Evolutionary conservation across 2,113 vertebrate genomes (phyloP), one percentile per base, ranked within the genome.

Genomic region (Myiozetetes cayanensis): DNA sequence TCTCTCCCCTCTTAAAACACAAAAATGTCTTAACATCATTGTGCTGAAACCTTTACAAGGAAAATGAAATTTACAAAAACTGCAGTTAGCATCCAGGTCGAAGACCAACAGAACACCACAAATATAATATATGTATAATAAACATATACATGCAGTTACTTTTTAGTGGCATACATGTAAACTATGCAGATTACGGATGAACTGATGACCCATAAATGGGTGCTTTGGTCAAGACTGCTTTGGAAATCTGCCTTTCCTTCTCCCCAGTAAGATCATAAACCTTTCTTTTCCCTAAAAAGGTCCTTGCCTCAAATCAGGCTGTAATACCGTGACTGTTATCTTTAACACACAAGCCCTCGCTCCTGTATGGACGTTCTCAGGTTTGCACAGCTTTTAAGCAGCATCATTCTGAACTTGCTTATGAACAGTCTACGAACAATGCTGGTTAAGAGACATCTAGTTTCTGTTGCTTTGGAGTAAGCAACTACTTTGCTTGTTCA

Each of bases 41-140:
- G 58, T 91, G 62, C 63, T 85, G 85, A 89, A 91, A 82, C n/a
- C 41, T 90, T 87, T 49, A n/a, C 70, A 87, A 76, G n/a, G 53
- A 70, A 87, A 95, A 79, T 7, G 68, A 67, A 66, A 74, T 43
- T 61, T 62, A 81, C 5, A 6, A 61, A 78, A 75, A 8, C 10
- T 8, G 27, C 17, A n/a, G 20, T 59, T 50, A 84, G 33, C 46
- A 89, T 74, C 61, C 68, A 81, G 43, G 30, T 33, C 43, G 71
- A 81, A 91, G 33, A 89, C 44, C 68, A 89, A 81, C 6, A 90
- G 25, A 81, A 44, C 35, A 85, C 21, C 47, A 93, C 56, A 84
- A 66, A 63, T 71, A 62, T 18, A 70, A 31, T 47, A 28, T 17
- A 49, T 0, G 0, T 49, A 20, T 49, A 43, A 49, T 24, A 70